Evolutionary conservation across 2,797 vertebrate genomes (phyloP).

Genomic region (Pampus argenteus): DNA sequence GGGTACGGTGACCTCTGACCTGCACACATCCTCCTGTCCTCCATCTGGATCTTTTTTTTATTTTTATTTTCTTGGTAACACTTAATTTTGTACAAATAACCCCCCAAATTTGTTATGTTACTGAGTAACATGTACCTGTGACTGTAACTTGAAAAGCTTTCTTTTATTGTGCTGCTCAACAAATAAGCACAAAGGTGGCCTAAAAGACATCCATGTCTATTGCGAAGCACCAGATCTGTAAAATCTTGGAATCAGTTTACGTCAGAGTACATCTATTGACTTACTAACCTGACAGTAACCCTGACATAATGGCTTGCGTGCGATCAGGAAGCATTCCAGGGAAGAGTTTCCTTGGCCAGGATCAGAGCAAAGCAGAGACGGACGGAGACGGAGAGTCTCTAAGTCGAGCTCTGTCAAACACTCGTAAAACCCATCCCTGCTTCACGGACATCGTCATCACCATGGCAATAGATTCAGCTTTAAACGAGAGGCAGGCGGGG

Average conservation of each 20-base stretch:
- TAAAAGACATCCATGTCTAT: constrained; percentile 18
- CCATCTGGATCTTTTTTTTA: constrained; percentile 13
- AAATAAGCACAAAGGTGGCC: constrained; percentile 58
- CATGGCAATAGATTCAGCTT: constrained; percentile 84
- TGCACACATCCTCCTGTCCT: constrained; percentile 65
- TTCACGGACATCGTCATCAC: constrained; percentile 85
- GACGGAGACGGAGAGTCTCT: constrained; percentile 56
- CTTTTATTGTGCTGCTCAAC: constrained; percentile 16
- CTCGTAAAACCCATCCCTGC: constrained; percentile 85
- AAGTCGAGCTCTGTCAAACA: constrained; percentile 84
- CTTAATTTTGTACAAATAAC: neutral
- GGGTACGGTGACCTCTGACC: constrained; percentile 57
- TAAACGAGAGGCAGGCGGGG: constrained; percentile 15
- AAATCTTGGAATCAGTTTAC: constrained; percentile 38
- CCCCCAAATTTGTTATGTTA: neutral
- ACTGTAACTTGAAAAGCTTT: constrained; percentile 15
- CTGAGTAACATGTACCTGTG: neutral
- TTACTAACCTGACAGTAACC: constrained; percentile 22
- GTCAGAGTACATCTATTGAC: constrained; percentile 19
- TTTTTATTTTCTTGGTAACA: neutral
- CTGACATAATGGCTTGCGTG: constrained; percentile 30
- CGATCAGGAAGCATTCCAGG: constrained; percentile 23
- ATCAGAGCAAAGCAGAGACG: constrained; percentile 48
- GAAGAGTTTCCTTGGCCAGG: constrained; percentile 18
- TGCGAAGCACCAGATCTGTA: constrained; percentile 19